phyloP scores from a whole-genome alignment of 2,888 invertebrate species.

The Caenorhabditis afra region DNA sequence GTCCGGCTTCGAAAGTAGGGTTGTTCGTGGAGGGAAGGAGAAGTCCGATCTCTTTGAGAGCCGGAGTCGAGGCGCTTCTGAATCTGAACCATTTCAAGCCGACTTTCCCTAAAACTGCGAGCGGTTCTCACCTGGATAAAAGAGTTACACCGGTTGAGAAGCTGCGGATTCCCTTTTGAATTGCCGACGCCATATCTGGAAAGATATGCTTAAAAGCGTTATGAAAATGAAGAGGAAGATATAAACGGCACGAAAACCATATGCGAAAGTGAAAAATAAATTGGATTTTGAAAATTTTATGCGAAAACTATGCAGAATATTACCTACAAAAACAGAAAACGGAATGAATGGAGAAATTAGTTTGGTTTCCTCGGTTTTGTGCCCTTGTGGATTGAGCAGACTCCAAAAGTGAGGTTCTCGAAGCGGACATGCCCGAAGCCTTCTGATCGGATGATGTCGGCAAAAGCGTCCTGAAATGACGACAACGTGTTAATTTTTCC shows the following conservation, averaged over 20 bases:
- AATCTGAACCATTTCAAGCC: slow-evolving; percentile 40
- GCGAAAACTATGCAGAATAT: slow-evolving; percentile 15
- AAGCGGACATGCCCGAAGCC: slow-evolving; percentile 92
- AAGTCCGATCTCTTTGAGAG: slow-evolving; percentile 66
- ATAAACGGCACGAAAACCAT: no score
- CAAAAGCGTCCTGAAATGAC: slow-evolving; percentile 87
- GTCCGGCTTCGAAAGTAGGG: slow-evolving; percentile 68
- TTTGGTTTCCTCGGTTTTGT: slow-evolving; percentile 45
- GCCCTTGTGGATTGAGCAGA: slow-evolving; percentile 90
- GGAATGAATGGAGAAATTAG: slow-evolving; percentile 3
- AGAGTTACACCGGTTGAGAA: slow-evolving; percentile 35
- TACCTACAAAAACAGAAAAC: not conserved
- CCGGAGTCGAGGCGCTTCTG: slow-evolving; percentile 53
- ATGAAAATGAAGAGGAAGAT: no score
- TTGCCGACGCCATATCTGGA: slow-evolving; percentile 27
- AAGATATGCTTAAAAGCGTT: no score
- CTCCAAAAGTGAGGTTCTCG: slow-evolving; percentile 92
- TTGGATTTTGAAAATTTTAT: slow-evolving; percentile 1
- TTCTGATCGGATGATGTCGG: slow-evolving; percentile 90
- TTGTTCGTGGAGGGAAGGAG: slow-evolving; percentile 48
- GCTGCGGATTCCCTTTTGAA: slow-evolving; percentile 32
- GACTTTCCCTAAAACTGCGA: not conserved
- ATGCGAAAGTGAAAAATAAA: not conserved
- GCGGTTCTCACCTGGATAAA: slow-evolving; percentile 38
- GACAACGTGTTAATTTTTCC: slow-evolving; percentile 24